Evolutionary conservation across 1,140 invertebrate species (phyloP), one percentile per base, ranked within the genome.

Genomic region (Drosophila watanabei): DNA sequence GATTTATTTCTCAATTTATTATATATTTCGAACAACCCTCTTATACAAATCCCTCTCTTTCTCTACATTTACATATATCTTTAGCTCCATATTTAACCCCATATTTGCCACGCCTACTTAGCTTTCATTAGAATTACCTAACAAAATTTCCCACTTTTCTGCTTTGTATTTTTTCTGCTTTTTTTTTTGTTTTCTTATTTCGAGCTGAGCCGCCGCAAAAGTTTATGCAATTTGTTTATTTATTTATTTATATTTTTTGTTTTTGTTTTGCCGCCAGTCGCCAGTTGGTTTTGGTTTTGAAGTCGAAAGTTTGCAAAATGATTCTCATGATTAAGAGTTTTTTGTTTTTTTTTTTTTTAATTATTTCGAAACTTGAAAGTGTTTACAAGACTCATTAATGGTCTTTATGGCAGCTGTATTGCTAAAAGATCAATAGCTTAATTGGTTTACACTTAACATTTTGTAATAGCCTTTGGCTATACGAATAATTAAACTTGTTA

Each of bases 101-200:
- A 18, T 39, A 64, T 69, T 49, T 62, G 45, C 62, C 62, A 45
- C 66, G 66, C 66, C 66, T 65, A 35, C 51, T 58, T 37, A 16
- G 60, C 51, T 73, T 59, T 76, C 71, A 62, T 80, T 62, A 71
- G 77, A 80, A 76, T 48, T 71, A 59, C 60, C 64, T 64, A 63
- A 85, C 57, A 58, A 69, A 56, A 64, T 45, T 70, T 51, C 13
- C 13, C 37, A 73, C 66, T 72, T 51, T 59, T 49, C 14, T 49
- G 45, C 48, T 28, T 68, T 28, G 45, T 33, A 16, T 66, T 33
- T 63, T 45, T 30, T 13, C 30, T 52, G 2, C 6, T 18, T 18
- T 69, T 18, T 18, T 69, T 46, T 14, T 35, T 68, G 9, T 20
- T 5, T 51, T 32, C 24, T 30, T 18, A 35, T 33, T 58, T 49